Percentiles rank a stretch among this genome's conserved stretches.
phyloP scores from a whole-genome alignment of 2,888 invertebrate genomes.

The Andrena minutula region DNA sequence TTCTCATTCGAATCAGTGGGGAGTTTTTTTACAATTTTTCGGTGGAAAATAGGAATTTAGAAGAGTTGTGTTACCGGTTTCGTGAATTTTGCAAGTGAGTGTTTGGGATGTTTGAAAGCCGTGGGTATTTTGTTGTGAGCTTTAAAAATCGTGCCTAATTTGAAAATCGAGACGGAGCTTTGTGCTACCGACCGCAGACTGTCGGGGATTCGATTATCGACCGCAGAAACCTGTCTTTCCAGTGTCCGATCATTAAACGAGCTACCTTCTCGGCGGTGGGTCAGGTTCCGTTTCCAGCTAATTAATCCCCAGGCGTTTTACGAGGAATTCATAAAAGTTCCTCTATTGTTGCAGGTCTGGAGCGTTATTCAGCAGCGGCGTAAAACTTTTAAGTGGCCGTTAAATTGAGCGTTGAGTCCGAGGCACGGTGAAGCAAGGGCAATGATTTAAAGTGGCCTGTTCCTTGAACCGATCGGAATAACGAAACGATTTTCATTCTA shows the following conservation, averaged over 20 bases:
- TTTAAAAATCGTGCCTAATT: neutral
- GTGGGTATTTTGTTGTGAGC: neutral
- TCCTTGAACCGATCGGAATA: slow-evolving; percentile 40
- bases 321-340: neutral
- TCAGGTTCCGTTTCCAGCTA: neutral
- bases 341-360: neutral
- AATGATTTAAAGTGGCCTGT: slow-evolving; percentile 3
- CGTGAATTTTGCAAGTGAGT: neutral
- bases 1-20: neutral
- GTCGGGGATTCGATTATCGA: slow-evolving; percentile 35
- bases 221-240: slow-evolving; percentile 47
- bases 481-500: slow-evolving; percentile 51
- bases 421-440: neutral
- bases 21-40: neutral
- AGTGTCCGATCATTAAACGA: neutral
- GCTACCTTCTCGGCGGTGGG: slow-evolving; percentile 20
- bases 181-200: neutral
- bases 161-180: neutral
- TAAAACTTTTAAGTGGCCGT: neutral
- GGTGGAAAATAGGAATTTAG: neutral
- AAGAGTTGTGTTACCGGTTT: neutral
- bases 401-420: neutral
- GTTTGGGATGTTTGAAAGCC: neutral
- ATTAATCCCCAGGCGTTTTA: neutral
- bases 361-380: neutral